A percentile compares a stretch with the other conserved stretches of the same genome.
Evolutionary conservation across 2,113 vertebrate genomes (phyloP).

Genomic region (Nasalis larvatus): DNA sequence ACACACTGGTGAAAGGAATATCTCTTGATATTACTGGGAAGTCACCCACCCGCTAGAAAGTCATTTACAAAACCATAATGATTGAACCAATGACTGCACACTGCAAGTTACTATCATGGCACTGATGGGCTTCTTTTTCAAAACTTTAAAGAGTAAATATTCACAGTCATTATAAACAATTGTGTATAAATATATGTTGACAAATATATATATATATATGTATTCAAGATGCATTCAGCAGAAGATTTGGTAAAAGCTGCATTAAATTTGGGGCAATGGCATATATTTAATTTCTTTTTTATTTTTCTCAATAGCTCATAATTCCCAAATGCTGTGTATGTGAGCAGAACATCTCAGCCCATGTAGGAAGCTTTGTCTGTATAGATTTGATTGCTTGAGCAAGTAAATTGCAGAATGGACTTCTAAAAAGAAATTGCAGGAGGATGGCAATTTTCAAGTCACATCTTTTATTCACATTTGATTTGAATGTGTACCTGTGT

Average conservation of each 20-base stretch:
- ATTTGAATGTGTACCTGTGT: conserved; percentile 74
- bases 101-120: not conserved
- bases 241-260: not conserved
- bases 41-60: not conserved
- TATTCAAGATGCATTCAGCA: not conserved
- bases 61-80: not conserved
- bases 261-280: not conserved
- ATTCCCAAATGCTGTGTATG: conserved; percentile 2
- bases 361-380: not conserved
- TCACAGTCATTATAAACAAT: not conserved
- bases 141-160: not conserved
- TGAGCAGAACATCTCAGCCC: not conserved
- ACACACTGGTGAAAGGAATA: not conserved
- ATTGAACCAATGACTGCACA: not conserved
- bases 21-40: not conserved
- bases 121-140: not conserved
- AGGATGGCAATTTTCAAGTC: conserved; percentile 64
- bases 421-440: conserved; percentile 38
- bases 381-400: conserved; percentile 45
- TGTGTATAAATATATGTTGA: not conserved
- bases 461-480: conserved; percentile 76
- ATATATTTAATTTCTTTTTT: conserved; percentile 30
- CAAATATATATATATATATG: too few species aligned
- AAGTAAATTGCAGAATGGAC: conserved; percentile 64
- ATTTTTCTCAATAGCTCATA: conserved; percentile 28